Evolutionary conservation across 2,888 invertebrate species (phyloP).

Genomic region (Orthosia gracilis): DNA sequence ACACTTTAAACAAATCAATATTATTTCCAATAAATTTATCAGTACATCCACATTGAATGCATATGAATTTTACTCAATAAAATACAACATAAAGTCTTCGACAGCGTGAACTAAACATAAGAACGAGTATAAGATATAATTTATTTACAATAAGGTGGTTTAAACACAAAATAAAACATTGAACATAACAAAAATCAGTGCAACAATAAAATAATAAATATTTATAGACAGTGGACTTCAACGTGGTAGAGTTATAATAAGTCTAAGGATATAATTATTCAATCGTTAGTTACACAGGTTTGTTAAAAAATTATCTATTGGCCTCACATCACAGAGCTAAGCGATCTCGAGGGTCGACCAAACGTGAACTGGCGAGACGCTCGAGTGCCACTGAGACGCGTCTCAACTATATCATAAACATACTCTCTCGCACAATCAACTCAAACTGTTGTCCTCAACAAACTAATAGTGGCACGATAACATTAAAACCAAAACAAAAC

Average conservation of each 20-base stretch:
- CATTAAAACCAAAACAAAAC: conserved; percentile 62
- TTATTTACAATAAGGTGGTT: conserved; percentile 89
- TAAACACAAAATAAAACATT: conserved; percentile 89
- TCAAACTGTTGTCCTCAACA: conserved; percentile 59
- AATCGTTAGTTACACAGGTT: conserved; percentile 88
- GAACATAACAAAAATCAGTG: conserved; percentile 90
- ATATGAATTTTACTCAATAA: conserved; percentile 82
- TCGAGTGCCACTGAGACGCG: conserved; percentile 55
- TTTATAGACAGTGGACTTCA: conserved; percentile 88
- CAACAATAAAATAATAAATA: conserved; percentile 91
- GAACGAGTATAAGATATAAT: conserved; percentile 85
- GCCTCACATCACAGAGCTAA: conserved; percentile 90
- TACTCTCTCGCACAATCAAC: conserved; percentile 60
- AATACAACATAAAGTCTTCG: conserved; percentile 89
- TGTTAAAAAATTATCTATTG: conserved; percentile 90
- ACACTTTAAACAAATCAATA: conserved; percentile 90
- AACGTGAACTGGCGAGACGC: conserved; percentile 53
- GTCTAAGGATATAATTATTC: conserved; percentile 83
- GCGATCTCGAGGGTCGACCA: conserved; percentile 82
- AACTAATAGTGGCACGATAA: conserved; percentile 65
- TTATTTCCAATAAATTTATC: conserved; percentile 91
- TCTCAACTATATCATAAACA: conserved; percentile 55
- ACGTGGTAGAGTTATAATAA: conserved; percentile 89
- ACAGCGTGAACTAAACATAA: conserved; percentile 85
- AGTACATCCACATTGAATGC: conserved; percentile 90